Percentiles rank a stretch among this genome's conserved stretches.
Evolutionary conservation across 1,140 invertebrate species (phyloP).

Genomic region (Littorina saxatilis): DNA sequence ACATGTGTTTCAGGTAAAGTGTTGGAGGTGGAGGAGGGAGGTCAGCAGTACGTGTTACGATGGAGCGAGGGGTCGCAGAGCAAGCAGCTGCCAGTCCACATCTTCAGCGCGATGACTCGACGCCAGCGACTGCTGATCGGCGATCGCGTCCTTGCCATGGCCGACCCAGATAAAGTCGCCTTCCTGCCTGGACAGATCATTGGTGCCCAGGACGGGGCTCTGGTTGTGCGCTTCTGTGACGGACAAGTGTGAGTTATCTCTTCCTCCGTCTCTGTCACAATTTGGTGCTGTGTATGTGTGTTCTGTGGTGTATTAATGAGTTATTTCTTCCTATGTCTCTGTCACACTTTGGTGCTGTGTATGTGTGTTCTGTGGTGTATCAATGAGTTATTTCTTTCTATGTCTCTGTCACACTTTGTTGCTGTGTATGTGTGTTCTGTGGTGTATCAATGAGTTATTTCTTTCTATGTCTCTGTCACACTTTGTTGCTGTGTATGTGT

Average conservation of each 20-base stretch:
- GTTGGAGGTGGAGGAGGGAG: conserved; percentile 5
- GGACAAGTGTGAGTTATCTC: conserved; percentile 52
- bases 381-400: too few relatives aligned
- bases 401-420: too few relatives aligned
- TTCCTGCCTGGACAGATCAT: conserved; percentile 64
- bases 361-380: neutral
- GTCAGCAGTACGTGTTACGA: conserved; percentile 53
- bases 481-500: too few relatives aligned
- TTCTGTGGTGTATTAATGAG: neutral
- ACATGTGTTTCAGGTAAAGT: conserved; percentile 37
- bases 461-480: too few relatives aligned
- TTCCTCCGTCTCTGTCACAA: neutral
- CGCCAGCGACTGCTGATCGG: conserved; percentile 48
- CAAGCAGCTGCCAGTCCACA: conserved; percentile 58
- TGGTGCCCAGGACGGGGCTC: conserved; percentile 17
- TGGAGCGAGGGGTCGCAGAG: conserved; percentile 56
- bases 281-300: conserved; percentile 3
- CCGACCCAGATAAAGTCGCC: conserved; percentile 43
- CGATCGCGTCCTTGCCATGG: conserved; percentile 56
- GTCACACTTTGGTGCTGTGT: neutral
- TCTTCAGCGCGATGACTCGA: conserved; percentile 64
- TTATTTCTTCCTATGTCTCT: neutral
- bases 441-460: too few relatives aligned
- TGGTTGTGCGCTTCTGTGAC: conserved; percentile 63
- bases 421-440: neutral